Evolutionary conservation across 2,113 vertebrate species (phyloP).

Genomic region (Willisornis vidua): DNA sequence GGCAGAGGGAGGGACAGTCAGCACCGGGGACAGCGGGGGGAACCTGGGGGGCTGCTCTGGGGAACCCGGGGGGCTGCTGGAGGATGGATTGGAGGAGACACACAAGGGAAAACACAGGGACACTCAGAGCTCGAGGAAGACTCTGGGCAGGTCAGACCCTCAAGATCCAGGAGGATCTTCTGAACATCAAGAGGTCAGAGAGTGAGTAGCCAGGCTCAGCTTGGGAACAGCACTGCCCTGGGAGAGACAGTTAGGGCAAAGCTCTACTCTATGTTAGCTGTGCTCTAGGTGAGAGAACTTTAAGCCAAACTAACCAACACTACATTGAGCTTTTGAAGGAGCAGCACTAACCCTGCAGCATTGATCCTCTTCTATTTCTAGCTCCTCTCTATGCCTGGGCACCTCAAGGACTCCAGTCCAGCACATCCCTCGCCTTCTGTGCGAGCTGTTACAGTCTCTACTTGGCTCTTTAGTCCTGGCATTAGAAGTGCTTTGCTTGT

Average conservation of each 20-base stretch:
- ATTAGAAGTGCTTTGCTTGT: constrained; percentile 68
- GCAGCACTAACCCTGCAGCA: constrained; percentile 87
- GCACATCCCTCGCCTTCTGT: constrained; percentile 86
- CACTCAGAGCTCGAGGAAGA: neutral
- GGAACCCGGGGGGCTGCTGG: neutral
- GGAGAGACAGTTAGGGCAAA: neutral
- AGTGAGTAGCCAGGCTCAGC: neutral
- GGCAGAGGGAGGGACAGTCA: constrained; percentile 66
- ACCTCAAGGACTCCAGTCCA: constrained; percentile 75
- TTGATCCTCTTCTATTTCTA: constrained; percentile 83
- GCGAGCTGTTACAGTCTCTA: constrained; percentile 72
- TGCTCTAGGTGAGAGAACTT: neutral
- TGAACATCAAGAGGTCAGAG: neutral
- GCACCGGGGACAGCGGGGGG: neutral
- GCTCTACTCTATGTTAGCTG: neutral
- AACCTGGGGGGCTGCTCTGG: neutral
- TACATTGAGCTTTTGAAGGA: neutral
- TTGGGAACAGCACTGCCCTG: neutral
- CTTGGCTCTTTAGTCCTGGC: constrained; percentile 72
- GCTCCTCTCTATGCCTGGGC: constrained; percentile 67
- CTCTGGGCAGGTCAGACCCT: neutral
- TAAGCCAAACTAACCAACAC: neutral
- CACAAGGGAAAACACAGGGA: neutral
- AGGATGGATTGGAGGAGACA: neutral
- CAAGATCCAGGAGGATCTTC: neutral